Evolutionary conservation across 2,888 invertebrate species (phyloP).

Genomic region (Phyllotreta cruciferae): DNA sequence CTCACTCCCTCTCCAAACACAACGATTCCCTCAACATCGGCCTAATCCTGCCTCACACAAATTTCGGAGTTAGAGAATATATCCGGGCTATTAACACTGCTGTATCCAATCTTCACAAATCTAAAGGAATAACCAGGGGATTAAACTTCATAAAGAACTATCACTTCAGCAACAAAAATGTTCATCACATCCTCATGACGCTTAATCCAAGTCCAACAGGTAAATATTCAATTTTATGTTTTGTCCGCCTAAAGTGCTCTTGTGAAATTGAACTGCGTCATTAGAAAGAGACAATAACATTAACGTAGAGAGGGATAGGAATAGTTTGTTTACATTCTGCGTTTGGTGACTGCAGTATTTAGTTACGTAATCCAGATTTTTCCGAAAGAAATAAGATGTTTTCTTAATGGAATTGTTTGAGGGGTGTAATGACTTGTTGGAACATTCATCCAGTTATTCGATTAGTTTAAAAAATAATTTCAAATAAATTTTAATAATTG

Average conservation of each 20-base stretch:
- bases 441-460: too few species aligned
- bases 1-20: slow-evolving; percentile 42
- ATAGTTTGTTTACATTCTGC: neutral
- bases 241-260: slow-evolving; percentile 1
- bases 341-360: slow-evolving; percentile 2
- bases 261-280: slow-evolving; percentile 13
- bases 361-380: neutral
- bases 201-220: slow-evolving; percentile 79
- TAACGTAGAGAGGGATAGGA: neutral
- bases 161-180: slow-evolving; percentile 68
- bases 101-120: slow-evolving; percentile 66
- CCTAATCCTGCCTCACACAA: slow-evolving; percentile 68
- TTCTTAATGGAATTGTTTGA: too few species aligned
- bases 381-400: neutral
- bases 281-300: neutral
- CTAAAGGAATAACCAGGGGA: slow-evolving; percentile 63
- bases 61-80: slow-evolving; percentile 72
- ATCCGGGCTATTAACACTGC: slow-evolving; percentile 70
- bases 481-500: too few species aligned
- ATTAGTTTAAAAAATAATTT: too few species aligned
- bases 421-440: too few species aligned
- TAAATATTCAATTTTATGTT: slow-evolving; percentile 48
- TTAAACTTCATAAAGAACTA: slow-evolving; percentile 70
- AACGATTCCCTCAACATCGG: slow-evolving; percentile 63
- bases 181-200: slow-evolving; percentile 72